phyloP scores from a whole-genome alignment of 2,113 vertebrate species.

The Reinhardtius hippoglossoides region DNA sequence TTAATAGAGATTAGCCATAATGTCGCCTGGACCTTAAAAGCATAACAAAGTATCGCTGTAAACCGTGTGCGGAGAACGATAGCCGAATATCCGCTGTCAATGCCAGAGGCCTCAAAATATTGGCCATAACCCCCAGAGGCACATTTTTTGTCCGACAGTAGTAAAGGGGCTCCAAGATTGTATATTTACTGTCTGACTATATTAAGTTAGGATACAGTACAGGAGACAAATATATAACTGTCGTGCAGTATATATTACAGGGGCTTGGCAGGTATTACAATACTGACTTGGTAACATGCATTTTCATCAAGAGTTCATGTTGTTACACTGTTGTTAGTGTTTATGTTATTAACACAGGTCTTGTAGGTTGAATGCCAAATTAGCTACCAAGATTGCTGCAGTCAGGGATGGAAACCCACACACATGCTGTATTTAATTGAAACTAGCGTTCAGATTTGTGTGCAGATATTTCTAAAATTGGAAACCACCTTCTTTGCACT shows the following conservation, averaged over 20 bases:
- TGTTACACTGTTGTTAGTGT: background rate
- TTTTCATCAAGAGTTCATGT: background rate
- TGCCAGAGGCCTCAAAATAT: too few relatives aligned
- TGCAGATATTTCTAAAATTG: constrained; percentile 18
- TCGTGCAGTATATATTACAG: background rate
- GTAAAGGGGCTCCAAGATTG: too few relatives aligned
- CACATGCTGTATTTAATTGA: background rate
- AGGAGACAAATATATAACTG: too few relatives aligned
- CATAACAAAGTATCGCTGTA: too few relatives aligned
- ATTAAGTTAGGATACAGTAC: background rate
- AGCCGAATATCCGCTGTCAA: too few relatives aligned
- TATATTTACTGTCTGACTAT: background rate
- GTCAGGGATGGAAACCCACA: background rate
- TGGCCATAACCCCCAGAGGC: too few relatives aligned
- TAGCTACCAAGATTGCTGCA: background rate
- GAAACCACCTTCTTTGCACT: constrained; percentile 13
- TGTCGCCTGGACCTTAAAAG: too few relatives aligned
- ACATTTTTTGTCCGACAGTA: too few relatives aligned
- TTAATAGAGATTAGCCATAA: too few relatives aligned
- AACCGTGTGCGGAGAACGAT: too few relatives aligned
- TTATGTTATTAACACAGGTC: too few relatives aligned
- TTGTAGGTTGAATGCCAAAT: background rate
- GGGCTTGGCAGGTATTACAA: background rate
- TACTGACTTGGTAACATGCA: background rate
- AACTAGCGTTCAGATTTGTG: constrained; percentile 8